These are phyloP conservation scores for Escarpia spicata DNA, from an alignment of 2,888 invertebrate species.

Conservation along the genomic window DNA sequence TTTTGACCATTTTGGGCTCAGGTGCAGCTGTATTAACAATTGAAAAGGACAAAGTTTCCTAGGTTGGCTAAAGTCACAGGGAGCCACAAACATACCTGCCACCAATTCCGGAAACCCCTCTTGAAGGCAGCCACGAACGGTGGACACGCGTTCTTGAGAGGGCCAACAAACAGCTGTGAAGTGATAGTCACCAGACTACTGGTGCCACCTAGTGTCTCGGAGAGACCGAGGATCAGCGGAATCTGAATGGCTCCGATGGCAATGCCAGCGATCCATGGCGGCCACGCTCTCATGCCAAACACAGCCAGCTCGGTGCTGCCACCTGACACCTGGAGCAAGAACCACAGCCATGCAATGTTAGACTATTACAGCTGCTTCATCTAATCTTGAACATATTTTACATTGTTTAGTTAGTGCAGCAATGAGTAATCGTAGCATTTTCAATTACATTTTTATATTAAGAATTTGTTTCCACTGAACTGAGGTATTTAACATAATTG, in stretches of 20 bases:
- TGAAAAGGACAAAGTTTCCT: too few species aligned
- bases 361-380: not conserved
- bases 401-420: too few species aligned
- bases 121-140: slow-evolving; percentile 42
- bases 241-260: slow-evolving; percentile 47
- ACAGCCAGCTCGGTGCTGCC: not conserved
- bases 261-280: slow-evolving; percentile 46
- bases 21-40: too few species aligned
- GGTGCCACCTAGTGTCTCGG: slow-evolving; percentile 42
- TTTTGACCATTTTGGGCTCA: too few species aligned
- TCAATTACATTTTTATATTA: too few species aligned
- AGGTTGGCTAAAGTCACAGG: not conserved
- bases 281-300: slow-evolving; percentile 42
- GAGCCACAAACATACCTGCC: slow-evolving; percentile 42
- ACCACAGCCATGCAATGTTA: not conserved
- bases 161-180: slow-evolving; percentile 44
- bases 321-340: not conserved
- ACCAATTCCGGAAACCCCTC: slow-evolving; percentile 46
- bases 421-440: too few species aligned
- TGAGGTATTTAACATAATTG: not conserved
- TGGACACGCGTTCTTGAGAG: slow-evolving; percentile 38
- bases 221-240: slow-evolving; percentile 46
- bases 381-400: too few species aligned
- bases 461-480: too few species aligned
- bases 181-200: slow-evolving; percentile 43